Evolutionary conservation across 2,113 vertebrate genomes (phyloP).

Genomic region (Forbesichthys agassizii): DNA sequence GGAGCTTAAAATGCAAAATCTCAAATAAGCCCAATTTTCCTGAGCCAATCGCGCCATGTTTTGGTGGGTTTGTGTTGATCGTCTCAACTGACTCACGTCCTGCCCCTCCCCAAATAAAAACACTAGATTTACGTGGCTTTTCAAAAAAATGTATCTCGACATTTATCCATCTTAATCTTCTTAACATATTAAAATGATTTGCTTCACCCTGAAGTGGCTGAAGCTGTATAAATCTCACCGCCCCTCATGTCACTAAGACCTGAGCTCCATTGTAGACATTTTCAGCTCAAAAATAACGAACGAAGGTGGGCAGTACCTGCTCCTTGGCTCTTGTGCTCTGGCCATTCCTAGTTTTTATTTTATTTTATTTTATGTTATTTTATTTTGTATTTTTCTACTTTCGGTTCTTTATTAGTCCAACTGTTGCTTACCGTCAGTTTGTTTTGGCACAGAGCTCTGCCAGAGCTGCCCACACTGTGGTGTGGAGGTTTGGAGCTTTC

Average conservation of each 20-base stretch:
- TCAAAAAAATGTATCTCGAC: constrained; percentile 82
- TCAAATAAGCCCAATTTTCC: constrained; percentile 79
- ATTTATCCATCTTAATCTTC: constrained; percentile 87
- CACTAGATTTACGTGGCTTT: constrained; percentile 82
- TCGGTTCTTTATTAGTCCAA: constrained; percentile 67
- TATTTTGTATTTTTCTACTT: constrained; percentile 48
- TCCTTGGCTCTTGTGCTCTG: constrained; percentile 59
- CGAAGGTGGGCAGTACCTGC: constrained; percentile 73
- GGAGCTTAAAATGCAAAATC: constrained; percentile 84
- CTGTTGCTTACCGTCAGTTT: constrained; percentile 73
- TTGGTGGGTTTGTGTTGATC: constrained; percentile 78
- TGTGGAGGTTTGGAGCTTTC: constrained; percentile 75
- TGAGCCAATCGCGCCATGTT: constrained; percentile 72
- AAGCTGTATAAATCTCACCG: constrained; percentile 74
- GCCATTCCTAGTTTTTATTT: constrained; percentile 42
- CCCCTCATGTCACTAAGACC: constrained; percentile 75
- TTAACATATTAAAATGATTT: constrained; percentile 88
- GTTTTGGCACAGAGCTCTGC: constrained; percentile 65
- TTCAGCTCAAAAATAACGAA: constrained; percentile 59
- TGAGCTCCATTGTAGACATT: constrained; percentile 75
- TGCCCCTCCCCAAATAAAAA: constrained; percentile 79
- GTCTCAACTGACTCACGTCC: constrained; percentile 77
- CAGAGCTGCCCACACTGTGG: constrained; percentile 76
- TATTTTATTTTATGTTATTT: neutral
- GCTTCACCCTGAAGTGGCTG: constrained; percentile 81